Base-by-base conservation (phyloP, 2,797 vertebrate genomes). In the Pangasius larnaudii region DNA sequence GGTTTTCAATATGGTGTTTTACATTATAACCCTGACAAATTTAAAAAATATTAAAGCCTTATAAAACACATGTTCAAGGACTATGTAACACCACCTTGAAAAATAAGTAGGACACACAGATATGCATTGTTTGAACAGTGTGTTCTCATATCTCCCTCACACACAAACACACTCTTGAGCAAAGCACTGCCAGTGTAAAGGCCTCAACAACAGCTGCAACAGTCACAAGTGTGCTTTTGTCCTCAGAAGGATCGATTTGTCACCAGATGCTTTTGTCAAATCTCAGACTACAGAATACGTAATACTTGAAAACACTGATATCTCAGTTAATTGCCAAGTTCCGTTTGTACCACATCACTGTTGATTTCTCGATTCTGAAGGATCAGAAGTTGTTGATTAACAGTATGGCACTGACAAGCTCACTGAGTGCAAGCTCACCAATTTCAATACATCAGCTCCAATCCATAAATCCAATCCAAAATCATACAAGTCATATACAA, bases 301-400 rank as follows among this genome's bases (percentile, higher is more conserved):
- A 42, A 88, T 89, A 84, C 87, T 85, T 77, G 88, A 87, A 58
- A 88, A 71, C 71, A 87, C 51, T 59, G 59, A 82, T 87, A 85
- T 91, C 81, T 79, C 53, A 69, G 65, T 53, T 82, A 53, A 82
- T 69, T 79, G 86, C 80, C 67, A 85, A 46, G 42, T 82, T 85
- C 30, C 49, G 77, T 88, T 77, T 16, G 39, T 85, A 77, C 46
- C 22, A 75, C 56, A 88, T 86, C 86, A 88, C 33, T 27, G 39
- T 10, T 46, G 24, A 46, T 16, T 49, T 33, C 24, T 46, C 6
- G 2, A 82, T 63, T 46, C 14, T 2, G 19, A 58, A 58, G 5
- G 51, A 0, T 5, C 72, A n/a, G n/a, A 27, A 39, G 36, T 1
- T n/a, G 27, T 3, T 75, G 27, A 49, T n/a, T n/a, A n/a, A 51